phyloP scores from a whole-genome alignment of 2,888 invertebrate species.

The Marasmarcha lunaedactyla region DNA sequence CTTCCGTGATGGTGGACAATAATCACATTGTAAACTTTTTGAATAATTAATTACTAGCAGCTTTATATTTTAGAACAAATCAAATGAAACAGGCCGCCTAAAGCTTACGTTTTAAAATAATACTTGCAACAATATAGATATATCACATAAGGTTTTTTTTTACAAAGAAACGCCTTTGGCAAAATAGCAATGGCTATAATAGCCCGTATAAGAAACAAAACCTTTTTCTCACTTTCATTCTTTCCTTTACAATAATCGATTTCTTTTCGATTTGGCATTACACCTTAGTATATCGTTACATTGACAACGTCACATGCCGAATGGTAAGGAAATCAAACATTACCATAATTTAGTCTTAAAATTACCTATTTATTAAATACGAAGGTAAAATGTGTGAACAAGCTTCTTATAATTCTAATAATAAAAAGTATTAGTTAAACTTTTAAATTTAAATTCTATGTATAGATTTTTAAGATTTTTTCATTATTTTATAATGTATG shows the following conservation, averaged over 20 bases:
- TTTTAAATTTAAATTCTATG: constrained; percentile 66
- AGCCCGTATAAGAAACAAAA: constrained; percentile 5
- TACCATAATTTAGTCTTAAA: constrained; percentile 36
- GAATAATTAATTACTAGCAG: not conserved
- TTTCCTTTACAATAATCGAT: too few species aligned
- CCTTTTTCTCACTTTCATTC: not conserved
- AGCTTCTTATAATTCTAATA: constrained; percentile 65
- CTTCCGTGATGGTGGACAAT: too few species aligned
- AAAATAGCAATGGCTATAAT: constrained; percentile 17
- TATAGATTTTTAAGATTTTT: constrained; percentile 66
- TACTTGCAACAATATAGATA: constrained; percentile 19
- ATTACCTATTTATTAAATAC: constrained; percentile 53
- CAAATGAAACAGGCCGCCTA: too few species aligned
- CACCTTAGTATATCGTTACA: too few species aligned
- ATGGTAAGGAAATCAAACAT: too few species aligned
- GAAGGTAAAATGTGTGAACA: constrained; percentile 70
- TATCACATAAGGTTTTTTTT: constrained; percentile 34
- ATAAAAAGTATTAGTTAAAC: constrained; percentile 68
- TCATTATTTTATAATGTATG: constrained; percentile 43
- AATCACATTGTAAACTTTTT: not conserved
- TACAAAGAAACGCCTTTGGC: constrained; percentile 53
- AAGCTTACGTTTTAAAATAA: not conserved
- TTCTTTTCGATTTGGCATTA: too few species aligned
- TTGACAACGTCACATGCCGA: too few species aligned
- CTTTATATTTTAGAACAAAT: not conserved